phyloP scores from a whole-genome alignment of 1,140 invertebrate genomes.

The Tetranychus cinnabarinus region DNA sequence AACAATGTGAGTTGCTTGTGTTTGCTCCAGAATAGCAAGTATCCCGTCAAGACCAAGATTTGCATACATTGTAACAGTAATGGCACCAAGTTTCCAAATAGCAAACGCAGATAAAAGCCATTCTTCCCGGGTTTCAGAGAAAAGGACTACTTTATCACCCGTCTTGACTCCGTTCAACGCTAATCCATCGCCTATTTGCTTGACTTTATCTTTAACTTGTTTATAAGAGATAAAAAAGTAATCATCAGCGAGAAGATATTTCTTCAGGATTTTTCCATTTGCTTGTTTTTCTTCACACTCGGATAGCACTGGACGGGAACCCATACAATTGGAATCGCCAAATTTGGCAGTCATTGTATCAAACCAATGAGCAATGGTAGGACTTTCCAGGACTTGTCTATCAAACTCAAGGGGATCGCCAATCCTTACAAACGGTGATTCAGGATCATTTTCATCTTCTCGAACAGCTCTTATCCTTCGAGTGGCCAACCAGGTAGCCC shows the following conservation, averaged over 20 bases:
- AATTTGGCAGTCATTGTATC: conserved; percentile 41
- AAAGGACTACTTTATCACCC: not conserved
- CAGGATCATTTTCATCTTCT: no score
- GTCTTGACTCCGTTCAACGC: not conserved
- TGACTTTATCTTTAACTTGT: not conserved
- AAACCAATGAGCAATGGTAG: conserved; percentile 12
- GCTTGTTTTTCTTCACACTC: conserved; percentile 80
- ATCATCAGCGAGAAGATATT: conserved; percentile 63
- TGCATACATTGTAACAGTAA: not conserved
- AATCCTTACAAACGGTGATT: no score
- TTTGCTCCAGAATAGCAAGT: not conserved
- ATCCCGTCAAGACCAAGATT: not conserved
- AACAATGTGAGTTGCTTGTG: not conserved
- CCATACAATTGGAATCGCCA: conserved; percentile 39
- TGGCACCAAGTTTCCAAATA: not conserved
- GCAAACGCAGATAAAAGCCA: not conserved
- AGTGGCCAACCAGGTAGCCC: no score
- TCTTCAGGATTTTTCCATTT: conserved; percentile 85
- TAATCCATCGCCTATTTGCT: not conserved
- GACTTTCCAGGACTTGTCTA: no score
- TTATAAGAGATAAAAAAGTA: not conserved
- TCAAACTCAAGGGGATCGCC: no score
- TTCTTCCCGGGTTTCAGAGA: not conserved
- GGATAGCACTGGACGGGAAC: conserved; percentile 62
- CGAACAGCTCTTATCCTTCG: no score